Evolutionary conservation across 2,113 vertebrate genomes (phyloP), one percentile per base, ranked within the genome.

Genomic region (Climacteris rufus): DNA sequence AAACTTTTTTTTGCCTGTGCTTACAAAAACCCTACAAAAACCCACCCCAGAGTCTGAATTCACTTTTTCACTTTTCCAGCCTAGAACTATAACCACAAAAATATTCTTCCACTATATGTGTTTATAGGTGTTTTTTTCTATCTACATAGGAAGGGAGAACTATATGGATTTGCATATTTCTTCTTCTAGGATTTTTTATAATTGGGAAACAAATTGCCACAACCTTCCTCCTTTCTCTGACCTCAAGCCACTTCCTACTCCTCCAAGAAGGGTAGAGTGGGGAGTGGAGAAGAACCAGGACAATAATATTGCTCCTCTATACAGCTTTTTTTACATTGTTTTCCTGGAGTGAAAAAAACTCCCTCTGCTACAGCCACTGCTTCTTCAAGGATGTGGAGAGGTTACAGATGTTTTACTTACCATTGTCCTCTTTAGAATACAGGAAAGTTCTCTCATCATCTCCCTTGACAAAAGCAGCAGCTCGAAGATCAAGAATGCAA

Each of bases 401-500:
- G 12, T 60, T 87, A 52, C 31, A 56, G 25, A 39, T 24, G 19
- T 19, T 83, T 86, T 68, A 22, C 21, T 50, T 63, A 23, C 22
- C 27, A 24, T 28, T 59, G 24, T 52, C 24, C 45, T 81, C 42
- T 64, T 78, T 35, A 42, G 24, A 64, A 59, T 35, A n/a, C 12
- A 61, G 23, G 14, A 31, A 52, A 47, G 17, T 39, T 77, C 78
- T 49, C 66, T 89, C 24, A 40, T 37, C 10, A 4, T 39, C 27
- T 77, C 39, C 24, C 42, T n/a, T 59, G 33, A 35, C 9, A 78
- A 47, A 86, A 47, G 4, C 15, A 74, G n/a, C 33, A 90, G 50
- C 33, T 74, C 0, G 0, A 74, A 42, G 50, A 63, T 11, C 39
- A 59, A 24, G 19, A 81, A 19, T 8, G 13, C 8, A 19, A 1